Evolutionary conservation across 2,888 invertebrate species (phyloP), one percentile per base, ranked within the genome.

Genomic region (Eupithecia inturbata): DNA sequence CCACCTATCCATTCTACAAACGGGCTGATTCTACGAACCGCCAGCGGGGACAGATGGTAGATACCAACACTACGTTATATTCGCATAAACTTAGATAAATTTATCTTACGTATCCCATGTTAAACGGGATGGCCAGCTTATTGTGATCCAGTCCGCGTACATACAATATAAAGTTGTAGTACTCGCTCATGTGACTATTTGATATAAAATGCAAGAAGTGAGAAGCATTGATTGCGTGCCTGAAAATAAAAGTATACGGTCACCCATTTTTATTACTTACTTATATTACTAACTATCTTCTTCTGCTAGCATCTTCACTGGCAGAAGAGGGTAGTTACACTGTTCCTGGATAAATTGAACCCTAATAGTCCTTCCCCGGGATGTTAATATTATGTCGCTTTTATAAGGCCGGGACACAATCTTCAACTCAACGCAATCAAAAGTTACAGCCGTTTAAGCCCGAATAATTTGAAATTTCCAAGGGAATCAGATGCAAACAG

Each of bases 151-250:
- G 66, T 22, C 68, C 71, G 2, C 68, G 63, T 41, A 85, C 60
- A 73, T 83, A 79, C 1, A 74, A 71, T 6, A 80, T 73, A 63
- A 79, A 82, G 45, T 73, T 73, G 9, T 69, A 70, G 71, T 82
- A 82, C 33, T 78, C 79, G 19, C 71, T 75, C 41, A 12, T 60
- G 9, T n/a, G 78, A 31, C 79, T 78, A 64, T 83, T 79, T 28
- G 83, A 82, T 31, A 87, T 74, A 49, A 90, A 89, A 74, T 88
- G 87, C 66, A 87, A 67, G 26, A 92, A 82, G 49, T 82, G 82
- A 26, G 82, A 67, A 26, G 88, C 86, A 77, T 91, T 90, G 72
- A 86, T 82, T 49, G 86, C 87, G 69, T 84, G 81, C 85, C 91
- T 92, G 82, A 39, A 74, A 70, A 26, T 6, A 60, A 28, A 60